These are phyloP conservation scores for Sebastes cheni DNA, from an alignment of 2,797 vertebrate species.

Conservation along the genomic window DNA sequence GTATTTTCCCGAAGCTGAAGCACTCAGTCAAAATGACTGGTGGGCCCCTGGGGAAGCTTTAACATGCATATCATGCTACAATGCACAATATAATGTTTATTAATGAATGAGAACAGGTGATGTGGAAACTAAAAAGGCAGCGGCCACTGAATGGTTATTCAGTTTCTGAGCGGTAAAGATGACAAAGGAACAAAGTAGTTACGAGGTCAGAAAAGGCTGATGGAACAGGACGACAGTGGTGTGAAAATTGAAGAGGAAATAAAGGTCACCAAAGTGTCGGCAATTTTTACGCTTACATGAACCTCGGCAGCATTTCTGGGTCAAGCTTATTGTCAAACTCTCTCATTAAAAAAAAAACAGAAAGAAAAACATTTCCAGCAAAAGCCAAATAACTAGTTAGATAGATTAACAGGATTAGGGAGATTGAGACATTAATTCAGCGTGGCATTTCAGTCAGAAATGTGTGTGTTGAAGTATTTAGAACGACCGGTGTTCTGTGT, in stretches of 20 bases:
- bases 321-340: conserved; percentile 10
- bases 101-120: neutral
- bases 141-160: neutral
- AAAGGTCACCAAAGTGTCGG: conserved; percentile 31
- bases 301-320: conserved; percentile 21
- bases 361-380: neutral
- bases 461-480: conserved; percentile 33
- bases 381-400: conserved; percentile 46
- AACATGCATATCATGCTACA: neutral
- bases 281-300: conserved; percentile 24
- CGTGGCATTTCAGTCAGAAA: conserved; percentile 43
- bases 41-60: neutral
- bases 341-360: conserved; percentile 17
- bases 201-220: neutral
- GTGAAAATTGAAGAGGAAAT: conserved; percentile 12
- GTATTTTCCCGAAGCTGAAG: neutral
- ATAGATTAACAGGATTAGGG: conserved; percentile 56
- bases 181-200: neutral
- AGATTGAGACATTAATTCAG: conserved; percentile 48
- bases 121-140: neutral
- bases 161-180: neutral
- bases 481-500: conserved; percentile 11
- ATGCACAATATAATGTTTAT: neutral
- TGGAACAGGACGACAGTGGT: neutral
- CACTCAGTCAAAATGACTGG: conserved; percentile 1